Percentiles rank a stretch among this genome's conserved stretches.
phyloP scores from a whole-genome alignment of 2,888 invertebrate species.

The Netelia virgata region DNA sequence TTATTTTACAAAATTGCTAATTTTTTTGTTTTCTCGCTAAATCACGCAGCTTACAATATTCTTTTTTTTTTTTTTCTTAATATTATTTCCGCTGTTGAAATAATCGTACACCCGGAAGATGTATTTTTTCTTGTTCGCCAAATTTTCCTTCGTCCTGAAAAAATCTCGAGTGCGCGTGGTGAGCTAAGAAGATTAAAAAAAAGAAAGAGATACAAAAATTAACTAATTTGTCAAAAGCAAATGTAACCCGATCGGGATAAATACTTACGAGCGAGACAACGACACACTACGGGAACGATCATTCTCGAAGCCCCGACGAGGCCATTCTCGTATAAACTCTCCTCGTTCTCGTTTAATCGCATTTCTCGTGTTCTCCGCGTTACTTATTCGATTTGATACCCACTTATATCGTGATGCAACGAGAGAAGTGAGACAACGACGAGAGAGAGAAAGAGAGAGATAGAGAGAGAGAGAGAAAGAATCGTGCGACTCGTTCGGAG shows the following conservation, averaged over 20 bases:
- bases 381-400: constrained; percentile 75
- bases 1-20: background rate
- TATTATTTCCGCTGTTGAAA: background rate
- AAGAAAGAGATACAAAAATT: too few species aligned
- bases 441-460: too few species aligned
- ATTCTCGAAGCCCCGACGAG: constrained; percentile 58
- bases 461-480: background rate
- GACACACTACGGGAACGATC: constrained; percentile 12
- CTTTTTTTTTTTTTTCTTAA: background rate
- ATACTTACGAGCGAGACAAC: constrained; percentile 11
- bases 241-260: constrained; percentile 13
- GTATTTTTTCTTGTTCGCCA: background rate
- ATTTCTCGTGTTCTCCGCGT: constrained; percentile 70
- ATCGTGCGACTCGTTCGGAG: background rate
- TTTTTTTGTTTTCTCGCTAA: background rate
- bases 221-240: too few species aligned
- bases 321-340: constrained; percentile 33
- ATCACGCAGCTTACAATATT: constrained; percentile 16
- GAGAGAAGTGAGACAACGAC: background rate
- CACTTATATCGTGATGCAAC: constrained; percentile 73
- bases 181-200: too few species aligned
- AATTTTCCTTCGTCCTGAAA: background rate
- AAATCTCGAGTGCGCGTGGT: too few species aligned
- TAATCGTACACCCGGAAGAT: background rate
- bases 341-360: constrained; percentile 75